Percentiles rank a stretch among this genome's conserved stretches.
phyloP scores from a whole-genome alignment of 2,888 invertebrate genomes.

The Ryuthela nishihirai region DNA sequence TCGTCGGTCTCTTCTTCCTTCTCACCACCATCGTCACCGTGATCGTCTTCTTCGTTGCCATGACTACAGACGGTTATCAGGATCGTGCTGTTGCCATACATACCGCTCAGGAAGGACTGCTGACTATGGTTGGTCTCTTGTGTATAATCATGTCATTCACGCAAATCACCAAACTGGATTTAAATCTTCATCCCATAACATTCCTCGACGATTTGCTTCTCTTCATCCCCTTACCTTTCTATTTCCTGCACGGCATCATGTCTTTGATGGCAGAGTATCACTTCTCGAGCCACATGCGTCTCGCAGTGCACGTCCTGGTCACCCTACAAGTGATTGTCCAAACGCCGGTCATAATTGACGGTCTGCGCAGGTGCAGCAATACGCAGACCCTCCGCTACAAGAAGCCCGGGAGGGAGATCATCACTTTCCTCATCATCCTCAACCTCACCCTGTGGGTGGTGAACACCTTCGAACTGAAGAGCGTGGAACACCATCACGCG shows the following conservation, averaged over 20 bases:
- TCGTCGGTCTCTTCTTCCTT: constrained; percentile 63
- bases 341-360: constrained; percentile 69
- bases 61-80: constrained; percentile 53
- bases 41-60: constrained; percentile 60
- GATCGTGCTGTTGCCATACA: constrained; percentile 42
- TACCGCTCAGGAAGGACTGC: constrained; percentile 54
- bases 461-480: constrained; percentile 65
- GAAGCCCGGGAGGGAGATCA: constrained; percentile 70
- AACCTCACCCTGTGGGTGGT: constrained; percentile 75
- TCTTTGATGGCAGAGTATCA: constrained; percentile 36
- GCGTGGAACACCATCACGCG: constrained; percentile 56
- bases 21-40: constrained; percentile 59
- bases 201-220: constrained; percentile 67
- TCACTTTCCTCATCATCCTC: constrained; percentile 69
- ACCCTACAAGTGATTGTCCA: constrained; percentile 68
- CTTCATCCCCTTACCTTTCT: constrained; percentile 68
- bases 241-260: constrained; percentile 66
- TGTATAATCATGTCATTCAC: constrained; percentile 60
- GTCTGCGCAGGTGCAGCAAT: constrained; percentile 69
- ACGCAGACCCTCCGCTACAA: constrained; percentile 59
- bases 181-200: constrained; percentile 57
- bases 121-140: constrained; percentile 60
- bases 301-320: constrained; percentile 33
- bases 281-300: constrained; percentile 17
- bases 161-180: constrained; percentile 63